Base-by-base conservation (phyloP, 2,113 vertebrate genomes). In the Pomatostomus ruficeps region DNA sequence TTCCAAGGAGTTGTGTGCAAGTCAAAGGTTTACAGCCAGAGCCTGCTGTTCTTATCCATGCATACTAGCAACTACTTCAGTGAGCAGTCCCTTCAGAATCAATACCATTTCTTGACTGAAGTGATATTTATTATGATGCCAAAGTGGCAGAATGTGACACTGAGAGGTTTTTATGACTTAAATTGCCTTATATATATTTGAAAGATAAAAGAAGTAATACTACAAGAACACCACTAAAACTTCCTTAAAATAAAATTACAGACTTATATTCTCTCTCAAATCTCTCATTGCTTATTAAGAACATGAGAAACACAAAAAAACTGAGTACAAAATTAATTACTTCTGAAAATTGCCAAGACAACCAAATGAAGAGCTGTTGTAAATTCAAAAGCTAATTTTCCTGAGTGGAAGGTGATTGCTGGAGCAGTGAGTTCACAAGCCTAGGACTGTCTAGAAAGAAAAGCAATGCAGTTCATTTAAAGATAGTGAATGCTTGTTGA, bases 371-470 rank as follows among this genome's bases (percentile, higher is more conserved):
- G 73, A 72, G 43, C 25, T 81, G 43, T 49, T 93, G 26, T 66
- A 91, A 94, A 89, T 63, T 88, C 54, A 93, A 73, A 83, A 88
- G 33, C 28, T 88, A 43, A 48, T 89, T 95, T 95, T 91, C 54
- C 22, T 14, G 3, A 91, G 49, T 70, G 58, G 65, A 10, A 55
- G 22, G 19, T 79, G 45, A 91, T 52, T 89, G 45, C 36, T 85
- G 58, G 29, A 94, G 52, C 42, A 84, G 24, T 29, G 55, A 79
- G 35, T 40, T 78, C 71, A 89, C 3, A 12, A 86, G 43, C 36
- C 38, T 70, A 61, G 24, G 17, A 33, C 23, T 67, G 12, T 29
- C 52, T 52, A 49, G 36, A 81, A 93, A 70, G 46, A 67, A 55
- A 89, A 84, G 48, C 65, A 67, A 14, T 2, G 5, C 24, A 76